A percentile compares a stretch with the other conserved stretches of the same genome.
Conservation (phyloP, 2,113 vertebrate genomes). For the Phylloscopus trochiloides region DNA sequence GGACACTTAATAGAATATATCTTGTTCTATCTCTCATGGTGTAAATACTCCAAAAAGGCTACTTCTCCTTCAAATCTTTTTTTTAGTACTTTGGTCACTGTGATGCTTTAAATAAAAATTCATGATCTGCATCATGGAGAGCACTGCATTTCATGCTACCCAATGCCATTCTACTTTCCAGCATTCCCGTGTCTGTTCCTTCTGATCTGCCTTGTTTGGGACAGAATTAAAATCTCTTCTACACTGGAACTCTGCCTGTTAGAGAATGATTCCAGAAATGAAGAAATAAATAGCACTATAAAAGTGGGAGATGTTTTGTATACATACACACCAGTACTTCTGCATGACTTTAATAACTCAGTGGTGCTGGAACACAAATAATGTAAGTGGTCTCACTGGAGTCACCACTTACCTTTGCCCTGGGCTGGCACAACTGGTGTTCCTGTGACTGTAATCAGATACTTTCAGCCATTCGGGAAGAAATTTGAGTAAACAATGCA, state of each 20-base stretch:
- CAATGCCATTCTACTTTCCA: neutral
- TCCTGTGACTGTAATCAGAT: neutral
- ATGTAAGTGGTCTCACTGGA: neutral
- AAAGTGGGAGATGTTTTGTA: neutral
- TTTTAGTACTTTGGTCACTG: neutral
- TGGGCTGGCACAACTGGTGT: neutral
- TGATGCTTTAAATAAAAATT: neutral
- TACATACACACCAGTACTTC: neutral
- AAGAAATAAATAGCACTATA: neutral
- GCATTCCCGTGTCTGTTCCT: neutral
- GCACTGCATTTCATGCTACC: neutral
- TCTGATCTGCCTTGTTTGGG: neutral
- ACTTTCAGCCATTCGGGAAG: neutral
- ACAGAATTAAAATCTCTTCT: neutral
- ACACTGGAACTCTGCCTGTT: rapidly evolving
- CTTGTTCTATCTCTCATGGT: neutral
- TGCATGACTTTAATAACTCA: neutral
- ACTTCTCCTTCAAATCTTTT: neutral
- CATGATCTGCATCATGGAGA: neutral
- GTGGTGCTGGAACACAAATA: neutral
- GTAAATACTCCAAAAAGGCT: neutral
- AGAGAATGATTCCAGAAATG: neutral
- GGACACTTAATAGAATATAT: neutral
- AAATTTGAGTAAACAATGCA: neutral
- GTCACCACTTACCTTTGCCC: neutral